Percentiles rank a stretch among this genome's conserved stretches.
Conservation (phyloP, 2,888 invertebrate species). For the Stenichneumon culpator region DNA sequence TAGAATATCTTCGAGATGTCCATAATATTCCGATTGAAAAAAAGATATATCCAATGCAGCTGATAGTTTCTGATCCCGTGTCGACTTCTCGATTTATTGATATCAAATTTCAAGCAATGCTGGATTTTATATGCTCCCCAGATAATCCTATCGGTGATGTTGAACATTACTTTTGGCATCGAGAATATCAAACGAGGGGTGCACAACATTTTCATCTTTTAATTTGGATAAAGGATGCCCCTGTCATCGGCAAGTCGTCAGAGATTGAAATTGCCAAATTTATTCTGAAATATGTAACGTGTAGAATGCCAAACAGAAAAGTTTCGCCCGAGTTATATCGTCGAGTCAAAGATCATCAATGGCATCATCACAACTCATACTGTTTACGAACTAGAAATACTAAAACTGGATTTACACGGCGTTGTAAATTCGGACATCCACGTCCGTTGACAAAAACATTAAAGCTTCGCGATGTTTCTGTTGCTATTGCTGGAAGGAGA, state of each 20-base stretch:
- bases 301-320: slow-evolving; percentile 70
- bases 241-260: slow-evolving; percentile 70
- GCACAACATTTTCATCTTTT: slow-evolving; percentile 72
- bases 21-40: not conserved
- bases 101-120: slow-evolving; percentile 58
- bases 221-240: slow-evolving; percentile 76
- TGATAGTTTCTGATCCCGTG: not conserved
- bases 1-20: not conserved
- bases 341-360: too few species aligned
- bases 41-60: not conserved
- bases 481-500: slow-evolving; percentile 74
- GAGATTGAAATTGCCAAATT: slow-evolving; percentile 72
- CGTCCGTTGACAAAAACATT: slow-evolving; percentile 64
- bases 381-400: too few species aligned
- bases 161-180: too few species aligned
- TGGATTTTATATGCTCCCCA: slow-evolving; percentile 73
- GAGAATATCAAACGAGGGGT: slow-evolving; percentile 72
- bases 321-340: slow-evolving; percentile 68
- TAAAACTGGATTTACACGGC: too few species aligned
- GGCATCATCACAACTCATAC: too few species aligned
- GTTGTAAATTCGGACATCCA: too few species aligned
- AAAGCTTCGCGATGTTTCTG: slow-evolving; percentile 69
- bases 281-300: slow-evolving; percentile 71
- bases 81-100: too few species aligned
- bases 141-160: slow-evolving; percentile 66